Conservation (phyloP, 2,113 vertebrate genomes). For the Corythornis cristatus region DNA sequence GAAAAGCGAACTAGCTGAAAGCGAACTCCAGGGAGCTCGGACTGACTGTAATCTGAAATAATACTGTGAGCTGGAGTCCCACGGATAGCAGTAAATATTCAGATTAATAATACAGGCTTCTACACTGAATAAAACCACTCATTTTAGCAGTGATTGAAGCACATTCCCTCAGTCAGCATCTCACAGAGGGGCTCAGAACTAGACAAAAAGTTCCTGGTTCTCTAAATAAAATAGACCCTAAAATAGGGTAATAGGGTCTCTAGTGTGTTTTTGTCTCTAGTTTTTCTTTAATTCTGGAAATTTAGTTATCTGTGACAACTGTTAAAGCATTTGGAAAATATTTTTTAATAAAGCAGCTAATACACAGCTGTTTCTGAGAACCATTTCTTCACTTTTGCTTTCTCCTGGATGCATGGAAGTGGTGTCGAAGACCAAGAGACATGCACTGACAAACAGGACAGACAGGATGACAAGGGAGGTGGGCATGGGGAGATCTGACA, state of each 20-base stretch:
- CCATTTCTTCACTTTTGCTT: neutral
- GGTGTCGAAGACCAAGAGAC: neutral
- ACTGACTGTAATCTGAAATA: neutral
- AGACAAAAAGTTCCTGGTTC: neutral
- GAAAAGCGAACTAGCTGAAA: neutral
- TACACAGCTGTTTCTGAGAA: neutral
- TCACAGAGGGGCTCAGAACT: neutral
- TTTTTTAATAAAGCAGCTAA: neutral
- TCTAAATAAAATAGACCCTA: no score
- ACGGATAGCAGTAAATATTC: neutral
- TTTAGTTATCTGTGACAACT: neutral
- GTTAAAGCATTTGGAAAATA: neutral
- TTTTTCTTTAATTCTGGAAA: neutral
- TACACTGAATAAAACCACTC: neutral
- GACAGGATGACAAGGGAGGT: neutral
- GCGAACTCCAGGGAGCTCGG: neutral
- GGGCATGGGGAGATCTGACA: rapidly evolving
- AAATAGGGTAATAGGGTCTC: no score
- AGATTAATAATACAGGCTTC: neutral
- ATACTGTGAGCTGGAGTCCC: neutral
- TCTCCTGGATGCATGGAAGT: neutral
- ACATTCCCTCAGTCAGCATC: neutral
- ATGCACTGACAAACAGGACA: neutral
- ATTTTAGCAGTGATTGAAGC: neutral
- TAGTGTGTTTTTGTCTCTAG: no score